These are phyloP conservation scores for Malurus cyaneus DNA, from an alignment of 2,113 vertebrate species.

Conservation along the genomic window DNA sequence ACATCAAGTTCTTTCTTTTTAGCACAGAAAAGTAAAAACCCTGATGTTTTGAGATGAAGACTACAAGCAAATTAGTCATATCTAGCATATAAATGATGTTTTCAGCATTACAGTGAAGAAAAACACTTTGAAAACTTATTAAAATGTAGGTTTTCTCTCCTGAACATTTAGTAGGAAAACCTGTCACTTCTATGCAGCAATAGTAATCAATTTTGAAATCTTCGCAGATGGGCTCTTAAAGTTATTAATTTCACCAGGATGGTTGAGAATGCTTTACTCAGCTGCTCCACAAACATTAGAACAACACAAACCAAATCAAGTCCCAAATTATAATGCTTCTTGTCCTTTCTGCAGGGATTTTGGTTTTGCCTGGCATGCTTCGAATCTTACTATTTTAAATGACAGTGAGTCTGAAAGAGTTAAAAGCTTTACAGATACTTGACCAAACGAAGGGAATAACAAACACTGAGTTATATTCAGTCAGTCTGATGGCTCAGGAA, in stretches of 20 bases:
- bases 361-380: neutral
- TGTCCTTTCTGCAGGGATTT: neutral
- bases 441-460: neutral
- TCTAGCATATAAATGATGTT: conserved; percentile 57
- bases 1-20: conserved; percentile 63
- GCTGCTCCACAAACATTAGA: neutral
- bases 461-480: neutral
- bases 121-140: conserved; percentile 40
- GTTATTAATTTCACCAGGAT: conserved; percentile 16
- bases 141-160: conserved; percentile 10
- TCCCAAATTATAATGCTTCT: neutral
- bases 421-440: neutral
- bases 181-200: conserved; percentile 18
- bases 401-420: neutral
- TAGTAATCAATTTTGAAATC: neutral
- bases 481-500: neutral
- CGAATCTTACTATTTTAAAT: neutral
- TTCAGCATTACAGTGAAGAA: neutral
- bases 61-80: conserved; percentile 63
- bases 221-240: conserved; percentile 17
- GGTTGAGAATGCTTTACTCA: neutral
- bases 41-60: conserved; percentile 54
- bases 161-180: neutral
- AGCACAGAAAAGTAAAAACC: conserved; percentile 43
- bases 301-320: neutral